Evolutionary conservation across 2,797 vertebrate species (phyloP), one percentile per base, ranked within the genome.

Genomic region (Rachycentron canadum): DNA sequence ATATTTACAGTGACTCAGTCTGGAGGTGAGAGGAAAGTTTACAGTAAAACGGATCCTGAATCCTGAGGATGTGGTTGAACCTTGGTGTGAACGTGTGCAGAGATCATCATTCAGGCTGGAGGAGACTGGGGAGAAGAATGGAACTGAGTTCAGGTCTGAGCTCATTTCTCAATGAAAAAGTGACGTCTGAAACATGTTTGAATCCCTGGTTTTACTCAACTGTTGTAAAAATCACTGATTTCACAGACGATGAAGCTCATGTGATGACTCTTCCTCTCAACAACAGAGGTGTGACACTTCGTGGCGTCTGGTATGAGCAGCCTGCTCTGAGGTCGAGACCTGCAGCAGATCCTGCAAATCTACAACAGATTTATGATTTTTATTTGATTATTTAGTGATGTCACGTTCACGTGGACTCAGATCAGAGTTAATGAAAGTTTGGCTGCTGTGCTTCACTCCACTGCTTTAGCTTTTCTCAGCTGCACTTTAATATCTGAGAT

Each of bases 371-470:
- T n/a, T 5, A 21, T 49, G 47, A 21, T 36, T 4, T 19, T 17
- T 0, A 56, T 11, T 52, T 21, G 23, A 25, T 41, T 5, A n/a
- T 47, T 11, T 3, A 45, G 26, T 19, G 41, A 19, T 16, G 13
- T 30, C 13, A 3, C 23, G 49, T 14, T 21, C 2, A 14, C 11
- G 30, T 34, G 32, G 23, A 50, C 5, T 25, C 23, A 50, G 23
- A 12, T 40, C 38, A 40, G 25, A 58, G 17, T 65, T 10, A 23
- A 13, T 26, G 59, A 1, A 68, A 25, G 19, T 41, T 23, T 3
- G 2, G 40, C 64, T 34, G 26, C 49, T 57, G 63, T 62, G 49
- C 61, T 70, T 70, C 53, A 8, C 13, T 58, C 17, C 38, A 3
- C 52, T n/a, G 41, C 43, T 28, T 25, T 45, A 70, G 53, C 56